Base-by-base conservation (phyloP, 2,888 invertebrate species). In the Calameuta pallipes region DNA sequence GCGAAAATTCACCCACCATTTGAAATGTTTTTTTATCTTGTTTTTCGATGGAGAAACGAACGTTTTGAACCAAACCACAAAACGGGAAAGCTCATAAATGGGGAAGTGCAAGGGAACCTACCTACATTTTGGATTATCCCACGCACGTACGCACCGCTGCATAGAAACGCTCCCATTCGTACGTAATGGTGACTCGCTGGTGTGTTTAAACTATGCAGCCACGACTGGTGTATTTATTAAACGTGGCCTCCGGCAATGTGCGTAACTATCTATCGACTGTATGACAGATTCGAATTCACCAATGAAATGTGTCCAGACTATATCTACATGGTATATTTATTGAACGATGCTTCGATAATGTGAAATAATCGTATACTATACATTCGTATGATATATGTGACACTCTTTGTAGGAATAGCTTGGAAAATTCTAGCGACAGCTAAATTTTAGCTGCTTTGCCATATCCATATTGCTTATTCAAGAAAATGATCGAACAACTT, bases 181-280 rank as follows among this genome's bases (percentile, higher is more conserved):
- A 74, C 79, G 78, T 80, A 75, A 81, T 81, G 79, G 82, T 82
- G 78, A 83, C 82, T 82, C 83, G 82, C 74, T 82, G 82, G 79
- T 73, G 83, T 85, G 83, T 85, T 83, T 86, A 85, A 87, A 85
- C 87, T 85, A 81, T 83, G 81, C 86, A 82, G 78, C 79, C 79
- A 75, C 78, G 79, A 81, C 77, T 83, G 84, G 82, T 86, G 87
- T 87, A 87, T 87, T 87, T 87, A 87, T 87, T 87, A 87, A 87
- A 87, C 87, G 85, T 83, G 79, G 79, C 76, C 76, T 77, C 82
- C 79, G 79, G 75, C 74, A 41, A 33, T 71, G 31, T 23, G 56
- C 23, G 56, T 56, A 56, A 2, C 23, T 56, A 56, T 56, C 23
- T 56, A 23, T 56, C 23, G 56, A 56, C 56, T 56, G 23, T 56